A percentile compares a stretch with the other conserved stretches of the same genome.
phyloP scores from a whole-genome alignment of 2,113 vertebrate genomes.

The Macheiramphus alcinus region DNA sequence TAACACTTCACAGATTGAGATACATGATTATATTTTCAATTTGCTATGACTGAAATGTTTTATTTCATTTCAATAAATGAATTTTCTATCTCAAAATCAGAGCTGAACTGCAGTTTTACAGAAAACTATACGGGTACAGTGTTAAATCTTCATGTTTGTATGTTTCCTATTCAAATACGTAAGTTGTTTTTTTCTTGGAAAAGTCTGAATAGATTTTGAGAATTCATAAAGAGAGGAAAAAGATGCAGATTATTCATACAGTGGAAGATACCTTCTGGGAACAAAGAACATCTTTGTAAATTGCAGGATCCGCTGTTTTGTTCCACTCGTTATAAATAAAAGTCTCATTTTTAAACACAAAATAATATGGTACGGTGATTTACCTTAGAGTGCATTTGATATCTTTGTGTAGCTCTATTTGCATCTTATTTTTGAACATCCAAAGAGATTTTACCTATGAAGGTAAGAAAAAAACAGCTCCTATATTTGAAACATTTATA shows the following conservation, averaged over 20 bases:
- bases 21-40: background rate
- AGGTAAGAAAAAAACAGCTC: background rate
- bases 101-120: background rate
- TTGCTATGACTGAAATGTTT: background rate
- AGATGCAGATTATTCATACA: background rate
- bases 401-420: background rate
- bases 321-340: background rate
- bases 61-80: conserved; percentile 1
- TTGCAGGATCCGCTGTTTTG: background rate
- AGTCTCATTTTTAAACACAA: background rate
- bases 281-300: background rate
- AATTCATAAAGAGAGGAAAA: background rate
- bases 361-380: background rate
- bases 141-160: background rate
- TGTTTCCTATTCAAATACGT: background rate
- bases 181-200: background rate
- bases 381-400: background rate
- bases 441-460: background rate
- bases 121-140: background rate
- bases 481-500: background rate
- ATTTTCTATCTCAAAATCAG: background rate
- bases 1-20: conserved; percentile 18
- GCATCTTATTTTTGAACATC: background rate
- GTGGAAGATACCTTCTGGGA: background rate
- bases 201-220: background rate